Evolutionary conservation across 2,888 invertebrate species (phyloP), one percentile per base, ranked within the genome.

Genomic region (Clepsis dumicolana): DNA sequence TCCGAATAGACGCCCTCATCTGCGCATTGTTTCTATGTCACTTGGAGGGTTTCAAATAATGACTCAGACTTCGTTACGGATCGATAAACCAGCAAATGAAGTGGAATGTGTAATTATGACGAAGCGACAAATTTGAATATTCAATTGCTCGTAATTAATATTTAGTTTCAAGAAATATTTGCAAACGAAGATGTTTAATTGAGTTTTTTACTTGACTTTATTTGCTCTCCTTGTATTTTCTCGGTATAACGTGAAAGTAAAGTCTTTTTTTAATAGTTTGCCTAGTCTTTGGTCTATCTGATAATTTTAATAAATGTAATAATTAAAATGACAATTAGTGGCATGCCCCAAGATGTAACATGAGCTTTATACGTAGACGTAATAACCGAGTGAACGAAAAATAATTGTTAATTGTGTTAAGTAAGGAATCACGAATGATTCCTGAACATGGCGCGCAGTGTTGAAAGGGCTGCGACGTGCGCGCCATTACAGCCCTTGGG

Each of bases 1-100:
- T 8, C 5, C 5, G 8, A 29, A 29, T 29, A 29, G 29, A 29
- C 29, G 5, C 5, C 29, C 38, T 41, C 4, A 16, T 41, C 16
- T 41, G 2, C 16, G 8, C 7, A 18, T 18, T 14, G 41, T 41
- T 41, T 16, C 41, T 16, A 41, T 41, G 16, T 41, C 41, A 41
- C 16, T 41, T 41, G 7, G 16, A 41, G 1, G 16, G 4, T 41
- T 16, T 41, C 16, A 16, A 41, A 41, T 41, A 41, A 41, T 12
- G 10, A 16, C n/a, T 41, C 16, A n/a, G 72, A 77, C 74, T 80
- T 73, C 78, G 75, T 81, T 79, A 73, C 67, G 65, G 68, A 70
- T 65, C 65, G 29, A 65, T 65, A 41, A 27, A 52, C 57, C 25
- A 38, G 21, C 29, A 50, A 53, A 59, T 65, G 21, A 53, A 25